Conservation (phyloP, 2,888 invertebrate species). For the Caradrina clavipalpis region DNA sequence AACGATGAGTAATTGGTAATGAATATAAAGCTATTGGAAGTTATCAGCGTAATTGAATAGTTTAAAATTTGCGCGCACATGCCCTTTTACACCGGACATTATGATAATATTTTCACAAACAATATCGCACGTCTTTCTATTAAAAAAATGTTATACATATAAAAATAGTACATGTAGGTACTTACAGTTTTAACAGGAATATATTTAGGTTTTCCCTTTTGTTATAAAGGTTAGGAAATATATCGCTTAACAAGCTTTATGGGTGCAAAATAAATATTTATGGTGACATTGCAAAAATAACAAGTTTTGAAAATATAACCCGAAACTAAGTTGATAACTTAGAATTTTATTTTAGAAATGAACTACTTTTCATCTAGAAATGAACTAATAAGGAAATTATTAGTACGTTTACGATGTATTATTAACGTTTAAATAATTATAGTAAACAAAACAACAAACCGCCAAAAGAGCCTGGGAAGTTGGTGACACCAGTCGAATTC, state of each 20-base stretch:
- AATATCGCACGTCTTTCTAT: constrained; percentile 18
- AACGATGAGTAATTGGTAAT: constrained; percentile 19
- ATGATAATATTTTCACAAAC: constrained; percentile 28
- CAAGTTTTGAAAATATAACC: not conserved
- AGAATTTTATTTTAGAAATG: not conserved
- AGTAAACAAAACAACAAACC: constrained; percentile 76
- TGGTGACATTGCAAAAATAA: not conserved
- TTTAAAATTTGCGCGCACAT: constrained; percentile 54
- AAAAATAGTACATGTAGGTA: not conserved
- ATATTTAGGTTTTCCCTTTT: not conserved
- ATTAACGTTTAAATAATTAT: not conserved
- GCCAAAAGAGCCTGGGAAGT: constrained; percentile 78
- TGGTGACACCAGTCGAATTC: constrained; percentile 84
- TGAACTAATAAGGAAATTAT: not conserved
- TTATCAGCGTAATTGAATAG: constrained; percentile 55
- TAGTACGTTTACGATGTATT: too few species aligned
- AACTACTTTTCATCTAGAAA: constrained; percentile 1
- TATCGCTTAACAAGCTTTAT: not conserved
- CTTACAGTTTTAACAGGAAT: not conserved
- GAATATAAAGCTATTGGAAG: constrained; percentile 17
- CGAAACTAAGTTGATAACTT: not conserved
- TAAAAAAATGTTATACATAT: constrained; percentile 6
- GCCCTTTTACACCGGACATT: constrained; percentile 38
- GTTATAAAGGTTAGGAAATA: not conserved
- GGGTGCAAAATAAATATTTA: constrained; percentile 8